These are phyloP conservation scores for Turritopsis rubra DNA, from an alignment of 30 jellyfish, hydroid and myxozoan genomes.

Conservation along the genomic window DNA sequence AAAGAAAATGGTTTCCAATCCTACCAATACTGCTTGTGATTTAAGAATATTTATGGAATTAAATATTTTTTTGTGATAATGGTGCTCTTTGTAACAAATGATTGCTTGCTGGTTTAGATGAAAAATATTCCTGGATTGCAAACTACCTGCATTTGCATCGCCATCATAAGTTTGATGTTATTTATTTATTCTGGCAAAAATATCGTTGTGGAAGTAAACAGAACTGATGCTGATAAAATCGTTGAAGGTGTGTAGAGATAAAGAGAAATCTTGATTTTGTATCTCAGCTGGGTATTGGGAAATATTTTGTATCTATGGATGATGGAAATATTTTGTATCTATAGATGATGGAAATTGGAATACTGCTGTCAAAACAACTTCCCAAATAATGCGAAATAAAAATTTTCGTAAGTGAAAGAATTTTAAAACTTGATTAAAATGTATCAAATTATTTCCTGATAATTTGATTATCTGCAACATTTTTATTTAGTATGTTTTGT, in stretches of 20 bases:
- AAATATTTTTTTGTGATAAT: background rate
- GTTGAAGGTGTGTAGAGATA: background rate
- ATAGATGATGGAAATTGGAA: conserved; percentile 35
- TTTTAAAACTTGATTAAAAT: too few relatives aligned
- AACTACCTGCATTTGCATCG: conserved; percentile 43
- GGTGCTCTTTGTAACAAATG: background rate
- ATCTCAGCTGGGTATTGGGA: too few relatives aligned
- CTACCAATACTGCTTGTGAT: too few relatives aligned
- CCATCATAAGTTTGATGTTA: conserved; percentile 39
- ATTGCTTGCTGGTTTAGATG: conserved; percentile 35
- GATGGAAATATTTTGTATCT: background rate
- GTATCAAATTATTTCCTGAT: too few relatives aligned
- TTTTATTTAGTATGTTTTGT: conserved; percentile 66
- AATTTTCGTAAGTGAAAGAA: conserved; percentile 47
- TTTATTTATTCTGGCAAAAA: conserved; percentile 58
- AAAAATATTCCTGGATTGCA: conserved; percentile 33
- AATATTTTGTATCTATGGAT: too few relatives aligned
- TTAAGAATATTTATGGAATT: too few relatives aligned
- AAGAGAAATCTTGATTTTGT: background rate
- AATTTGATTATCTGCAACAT: too few relatives aligned
- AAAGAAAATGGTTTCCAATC: too few relatives aligned
- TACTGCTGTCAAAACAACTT: conserved; percentile 39
- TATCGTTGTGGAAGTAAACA: conserved; percentile 41
- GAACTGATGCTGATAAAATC: conserved; percentile 18
- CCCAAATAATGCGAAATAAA: conserved; percentile 47